A percentile compares a stretch with the other conserved stretches of the same genome.
phyloP scores from a whole-genome alignment of 2,888 invertebrate species.

The Cheiracanthium punctorium region DNA sequence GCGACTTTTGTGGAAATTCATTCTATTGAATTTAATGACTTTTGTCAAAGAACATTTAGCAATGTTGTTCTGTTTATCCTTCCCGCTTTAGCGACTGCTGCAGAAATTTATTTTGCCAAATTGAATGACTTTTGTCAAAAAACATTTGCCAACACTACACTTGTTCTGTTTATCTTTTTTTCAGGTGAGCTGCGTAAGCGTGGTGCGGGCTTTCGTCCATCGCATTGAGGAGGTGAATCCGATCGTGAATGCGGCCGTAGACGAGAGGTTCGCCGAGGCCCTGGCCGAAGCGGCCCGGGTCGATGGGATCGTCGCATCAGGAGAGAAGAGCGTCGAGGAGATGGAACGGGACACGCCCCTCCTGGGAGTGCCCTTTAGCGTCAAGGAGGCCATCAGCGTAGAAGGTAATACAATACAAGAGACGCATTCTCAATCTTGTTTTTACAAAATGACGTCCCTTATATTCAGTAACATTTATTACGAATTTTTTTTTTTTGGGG shows the following conservation, averaged over 20 bases:
- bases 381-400: conserved; percentile 90
- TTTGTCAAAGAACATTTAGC: too few relatives aligned
- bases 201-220: conserved; percentile 85
- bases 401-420: conserved; percentile 81
- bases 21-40: too few relatives aligned
- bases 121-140: too few relatives aligned
- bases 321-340: conserved; percentile 80
- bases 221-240: conserved; percentile 87
- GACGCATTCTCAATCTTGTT: too few relatives aligned
- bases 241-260: conserved; percentile 88
- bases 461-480: not conserved
- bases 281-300: conserved; percentile 85
- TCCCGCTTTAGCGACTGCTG: too few relatives aligned
- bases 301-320: conserved; percentile 83
- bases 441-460: not conserved
- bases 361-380: conserved; percentile 92
- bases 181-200: conserved; percentile 77
- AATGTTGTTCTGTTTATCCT: too few relatives aligned
- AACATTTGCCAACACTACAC: too few relatives aligned
- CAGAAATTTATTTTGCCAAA: too few relatives aligned
- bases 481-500: not conserved
- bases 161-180: too few relatives aligned
- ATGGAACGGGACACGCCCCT: conserved; percentile 84
- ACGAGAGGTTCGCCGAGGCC: conserved; percentile 86
- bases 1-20: too few relatives aligned